Conservation (phyloP, 2,113 vertebrate species). For the Gymnarchus niloticus region DNA sequence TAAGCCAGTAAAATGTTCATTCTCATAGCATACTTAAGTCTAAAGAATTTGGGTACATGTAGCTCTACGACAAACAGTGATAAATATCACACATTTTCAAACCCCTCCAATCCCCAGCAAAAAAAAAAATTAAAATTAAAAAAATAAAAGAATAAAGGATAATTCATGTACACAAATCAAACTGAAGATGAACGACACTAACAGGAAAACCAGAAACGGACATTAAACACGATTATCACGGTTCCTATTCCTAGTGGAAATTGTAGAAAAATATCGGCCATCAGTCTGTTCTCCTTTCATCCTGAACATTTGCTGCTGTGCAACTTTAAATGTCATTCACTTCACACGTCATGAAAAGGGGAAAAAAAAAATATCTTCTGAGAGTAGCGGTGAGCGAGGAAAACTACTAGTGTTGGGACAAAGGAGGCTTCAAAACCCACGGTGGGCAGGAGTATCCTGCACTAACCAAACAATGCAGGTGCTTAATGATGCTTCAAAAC, state of each 20-base stretch:
- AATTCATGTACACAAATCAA: conserved; percentile 75
- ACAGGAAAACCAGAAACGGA: conserved; percentile 84
- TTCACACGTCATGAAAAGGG: conserved; percentile 22
- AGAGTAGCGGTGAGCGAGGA: no score
- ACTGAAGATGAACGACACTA: conserved; percentile 75
- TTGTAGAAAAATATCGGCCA: conserved; percentile 41
- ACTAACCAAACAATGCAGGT: no score
- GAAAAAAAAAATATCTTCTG: no score
- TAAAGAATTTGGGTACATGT: conserved; percentile 86
- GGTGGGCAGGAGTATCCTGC: no score
- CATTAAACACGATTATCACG: conserved; percentile 67
- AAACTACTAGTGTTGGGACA: no score
- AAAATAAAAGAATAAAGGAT: conserved; percentile 55
- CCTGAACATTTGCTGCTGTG: conserved; percentile 35
- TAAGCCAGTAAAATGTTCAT: conserved; percentile 98
- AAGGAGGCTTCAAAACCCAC: no score
- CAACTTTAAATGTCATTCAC: conserved; percentile 36
- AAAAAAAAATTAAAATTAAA: conserved; percentile 51
- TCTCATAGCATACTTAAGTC: conserved; percentile 95
- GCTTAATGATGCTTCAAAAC: no score
- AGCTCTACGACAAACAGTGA: conserved; percentile 82
- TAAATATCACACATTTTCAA: conserved; percentile 60
- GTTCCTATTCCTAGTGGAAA: conserved; percentile 70
- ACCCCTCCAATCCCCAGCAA: conserved; percentile 49
- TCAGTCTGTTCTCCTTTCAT: conserved; percentile 33